A percentile compares a stretch with the other conserved stretches of the same genome.
Conservation (phyloP, 2,888 invertebrate species). For the Uropetala carovei region DNA sequence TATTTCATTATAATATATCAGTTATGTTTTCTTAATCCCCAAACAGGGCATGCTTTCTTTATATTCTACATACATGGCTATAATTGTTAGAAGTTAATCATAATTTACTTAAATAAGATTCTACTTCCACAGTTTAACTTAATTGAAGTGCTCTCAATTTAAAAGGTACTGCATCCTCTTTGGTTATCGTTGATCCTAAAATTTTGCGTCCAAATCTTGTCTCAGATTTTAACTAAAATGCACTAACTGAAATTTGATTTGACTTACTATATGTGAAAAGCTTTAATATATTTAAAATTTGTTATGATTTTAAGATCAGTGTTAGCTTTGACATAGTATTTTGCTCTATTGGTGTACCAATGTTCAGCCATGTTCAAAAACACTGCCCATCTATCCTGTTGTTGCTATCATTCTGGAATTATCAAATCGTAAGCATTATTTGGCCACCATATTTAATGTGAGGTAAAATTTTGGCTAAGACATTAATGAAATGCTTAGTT, state of each 20-base stretch:
- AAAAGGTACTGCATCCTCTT: slow-evolving; percentile 36
- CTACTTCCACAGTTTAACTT: slow-evolving; percentile 43
- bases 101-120: neutral
- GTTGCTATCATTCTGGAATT: slow-evolving; percentile 55
- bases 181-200: slow-evolving; percentile 36
- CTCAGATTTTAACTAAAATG: slow-evolving; percentile 31
- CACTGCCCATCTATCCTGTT: slow-evolving; percentile 55
- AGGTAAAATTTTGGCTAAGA: slow-evolving; percentile 53
- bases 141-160: slow-evolving; percentile 28
- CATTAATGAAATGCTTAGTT: slow-evolving; percentile 59
- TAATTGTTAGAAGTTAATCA: neutral
- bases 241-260: slow-evolving; percentile 27
- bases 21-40: neutral
- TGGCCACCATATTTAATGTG: slow-evolving; percentile 61
- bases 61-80: neutral
- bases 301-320: slow-evolving; percentile 54
- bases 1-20: neutral
- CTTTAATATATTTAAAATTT: slow-evolving; percentile 46
- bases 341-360: slow-evolving; percentile 55
- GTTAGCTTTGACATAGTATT: slow-evolving; percentile 62
- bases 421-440: slow-evolving; percentile 54
- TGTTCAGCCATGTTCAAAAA: slow-evolving; percentile 46
- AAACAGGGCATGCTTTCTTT: neutral
- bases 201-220: slow-evolving; percentile 9
- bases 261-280: neutral